Percentiles rank a stretch among this genome's conserved stretches.
Conservation (phyloP, 2,888 invertebrate species). For the Drosophila affinis region DNA sequence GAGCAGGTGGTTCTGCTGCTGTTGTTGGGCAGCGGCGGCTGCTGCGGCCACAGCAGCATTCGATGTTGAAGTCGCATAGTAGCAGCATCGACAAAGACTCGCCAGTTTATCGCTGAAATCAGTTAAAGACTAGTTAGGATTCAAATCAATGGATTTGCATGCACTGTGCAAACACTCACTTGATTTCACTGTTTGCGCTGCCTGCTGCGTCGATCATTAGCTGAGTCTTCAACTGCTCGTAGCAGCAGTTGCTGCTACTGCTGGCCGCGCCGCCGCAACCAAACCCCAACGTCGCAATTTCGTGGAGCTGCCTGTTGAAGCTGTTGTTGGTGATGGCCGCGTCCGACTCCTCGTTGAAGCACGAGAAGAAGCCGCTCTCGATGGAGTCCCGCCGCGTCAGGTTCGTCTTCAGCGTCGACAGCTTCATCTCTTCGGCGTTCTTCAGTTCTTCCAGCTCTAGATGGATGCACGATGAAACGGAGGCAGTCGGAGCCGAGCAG, state of each 20-base stretch:
- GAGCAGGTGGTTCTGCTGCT: constrained; percentile 68
- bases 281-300: constrained; percentile 64
- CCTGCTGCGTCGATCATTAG: constrained; percentile 72
- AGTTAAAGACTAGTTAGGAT: neutral
- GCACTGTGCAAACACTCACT: constrained; percentile 57
- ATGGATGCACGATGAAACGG: constrained; percentile 64
- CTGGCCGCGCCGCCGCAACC: constrained; percentile 59
- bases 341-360: constrained; percentile 91
- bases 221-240: constrained; percentile 81
- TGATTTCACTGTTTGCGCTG: constrained; percentile 69
- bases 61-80: constrained; percentile 72
- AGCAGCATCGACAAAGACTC: constrained; percentile 83
- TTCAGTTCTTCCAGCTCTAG: constrained; percentile 75
- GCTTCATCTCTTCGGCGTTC: constrained; percentile 49
- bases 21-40: constrained; percentile 55
- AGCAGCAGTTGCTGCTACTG: constrained; percentile 74
- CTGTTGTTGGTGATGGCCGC: constrained; percentile 85
- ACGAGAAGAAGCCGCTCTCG: constrained; percentile 95
- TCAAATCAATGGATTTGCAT: neutral
- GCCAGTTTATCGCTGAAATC: constrained; percentile 81
- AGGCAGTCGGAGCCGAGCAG: constrained; percentile 57
- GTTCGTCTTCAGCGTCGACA: constrained; percentile 70
- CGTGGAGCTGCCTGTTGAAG: constrained; percentile 74
- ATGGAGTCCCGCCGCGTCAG: constrained; percentile 92
- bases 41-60: constrained; percentile 63